Percentiles rank a stretch among this genome's conserved stretches.
Evolutionary conservation across 2,113 vertebrate genomes (phyloP).

Genomic region (Bagarius yarrelli): DNA sequence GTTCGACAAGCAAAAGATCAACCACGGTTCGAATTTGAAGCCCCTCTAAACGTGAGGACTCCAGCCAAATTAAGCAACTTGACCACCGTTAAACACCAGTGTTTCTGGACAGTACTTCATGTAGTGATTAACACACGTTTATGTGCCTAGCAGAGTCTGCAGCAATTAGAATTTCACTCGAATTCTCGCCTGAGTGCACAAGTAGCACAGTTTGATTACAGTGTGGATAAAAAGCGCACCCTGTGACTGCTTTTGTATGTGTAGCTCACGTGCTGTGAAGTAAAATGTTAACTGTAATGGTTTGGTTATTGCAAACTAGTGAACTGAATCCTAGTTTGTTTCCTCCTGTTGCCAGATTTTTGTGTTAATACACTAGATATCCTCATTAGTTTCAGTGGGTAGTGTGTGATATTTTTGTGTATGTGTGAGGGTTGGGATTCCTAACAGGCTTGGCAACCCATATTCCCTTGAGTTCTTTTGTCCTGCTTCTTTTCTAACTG

Average conservation of each 20-base stretch:
- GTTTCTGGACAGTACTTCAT: conserved; percentile 56
- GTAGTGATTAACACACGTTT: conserved; percentile 67
- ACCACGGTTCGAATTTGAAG: no score
- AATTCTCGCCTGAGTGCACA: conserved; percentile 58
- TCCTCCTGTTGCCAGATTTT: not conserved
- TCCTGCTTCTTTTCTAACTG: no score
- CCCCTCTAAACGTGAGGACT: no score
- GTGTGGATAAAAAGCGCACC: conserved; percentile 59
- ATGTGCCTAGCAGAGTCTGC: conserved; percentile 60
- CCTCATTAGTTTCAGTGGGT: conserved; percentile 23
- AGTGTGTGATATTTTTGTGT: not conserved
- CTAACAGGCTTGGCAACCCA: no score
- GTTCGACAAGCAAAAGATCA: no score
- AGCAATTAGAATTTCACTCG: conserved; percentile 56
- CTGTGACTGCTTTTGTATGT: conserved; percentile 38
- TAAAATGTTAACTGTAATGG: conserved; percentile 55
- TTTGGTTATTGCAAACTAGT: conserved; percentile 26
- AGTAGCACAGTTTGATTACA: conserved; percentile 61
- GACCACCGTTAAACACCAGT: conserved; percentile 29
- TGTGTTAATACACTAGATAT: not conserved
- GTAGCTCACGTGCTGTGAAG: conserved; percentile 57
- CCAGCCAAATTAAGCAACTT: not conserved
- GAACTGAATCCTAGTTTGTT: conserved; percentile 29
- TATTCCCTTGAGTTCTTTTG: no score
- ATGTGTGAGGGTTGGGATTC: no score